Evolutionary conservation across 2,888 invertebrate species (phyloP), one percentile per base, ranked within the genome.

Genomic region (Morpho achilles): DNA sequence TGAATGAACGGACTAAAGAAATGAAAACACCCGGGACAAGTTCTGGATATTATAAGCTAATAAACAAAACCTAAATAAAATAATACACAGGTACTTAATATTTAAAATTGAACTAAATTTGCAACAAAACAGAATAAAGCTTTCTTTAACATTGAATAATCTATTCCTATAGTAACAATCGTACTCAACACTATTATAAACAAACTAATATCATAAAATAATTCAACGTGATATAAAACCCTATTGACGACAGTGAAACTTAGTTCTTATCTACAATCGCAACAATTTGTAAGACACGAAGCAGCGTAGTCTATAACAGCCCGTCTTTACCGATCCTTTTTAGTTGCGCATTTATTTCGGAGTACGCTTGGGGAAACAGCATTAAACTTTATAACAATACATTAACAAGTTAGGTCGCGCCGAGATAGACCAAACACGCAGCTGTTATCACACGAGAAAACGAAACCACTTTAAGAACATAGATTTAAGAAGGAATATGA

Each of bases 361-460:
- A 58, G 63, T 62, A 60, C 60, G 63, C 61, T 56, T 62, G 64
- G 60, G 63, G 65, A 64, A 65, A 62, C 57, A 61, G 61, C 60
- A 58, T 68, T 67, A 64, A 65, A 66, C 60, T 61, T 63, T 61
- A 60, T 62, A 66, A 66, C 66, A 68, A 60, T 63, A 64, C 62
- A 67, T 65, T 63, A 67, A 67, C 64, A 66, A 66, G 62, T 66
- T 67, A 60, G 58, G 61, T 56, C 54, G 59, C 59, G 65, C 58
- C 55, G 60, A 60, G 58, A 63, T 54, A 60, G 64, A 62, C 57
- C 58, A 46, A 61, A 59, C 63, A 59, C 60, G 66, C 61, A 58
- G 61, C 56, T 59, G 60, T 62, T 63, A 62, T 63, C 65, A 57
- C 52, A 49, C 56, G 50, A 39, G 52, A 53, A 60, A 66, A 65